Percentiles rank a stretch among this genome's conserved stretches.
phyloP scores from a whole-genome alignment of 2,113 vertebrate genomes.

The Herpetotheres cachinnans region DNA sequence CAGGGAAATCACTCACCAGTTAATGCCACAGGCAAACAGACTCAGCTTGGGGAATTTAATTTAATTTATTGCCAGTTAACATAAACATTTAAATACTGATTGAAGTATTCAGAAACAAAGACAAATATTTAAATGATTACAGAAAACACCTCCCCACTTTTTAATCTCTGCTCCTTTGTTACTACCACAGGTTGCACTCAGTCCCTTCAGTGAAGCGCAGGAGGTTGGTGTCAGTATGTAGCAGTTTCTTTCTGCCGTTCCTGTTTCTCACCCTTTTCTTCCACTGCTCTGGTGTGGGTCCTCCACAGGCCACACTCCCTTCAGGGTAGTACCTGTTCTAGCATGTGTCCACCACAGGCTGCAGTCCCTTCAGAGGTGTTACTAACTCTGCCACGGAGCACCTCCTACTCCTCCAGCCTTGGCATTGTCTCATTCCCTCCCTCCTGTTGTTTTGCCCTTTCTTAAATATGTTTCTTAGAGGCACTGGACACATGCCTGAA shows the following conservation, averaged over 20 bases:
- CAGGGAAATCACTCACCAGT: background rate
- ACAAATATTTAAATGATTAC: background rate
- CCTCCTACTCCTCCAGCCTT: background rate
- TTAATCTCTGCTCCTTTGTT: background rate
- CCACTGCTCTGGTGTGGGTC: background rate
- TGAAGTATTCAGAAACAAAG: background rate
- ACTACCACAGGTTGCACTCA: background rate
- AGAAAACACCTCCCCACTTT: background rate
- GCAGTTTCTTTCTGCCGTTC: background rate
- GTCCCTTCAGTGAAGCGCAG: background rate
- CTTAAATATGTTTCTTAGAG: background rate
- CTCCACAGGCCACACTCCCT: background rate
- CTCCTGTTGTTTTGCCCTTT: background rate
- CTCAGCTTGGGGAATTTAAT: background rate
- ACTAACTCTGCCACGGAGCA: background rate
- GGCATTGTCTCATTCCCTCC: background rate
- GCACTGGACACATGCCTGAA: background rate
- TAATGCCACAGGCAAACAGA: background rate
- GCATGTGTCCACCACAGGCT: fast-evolving
- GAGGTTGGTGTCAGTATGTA: background rate
- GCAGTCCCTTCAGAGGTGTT: fast-evolving
- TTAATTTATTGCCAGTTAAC: background rate
- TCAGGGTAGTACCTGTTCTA: too few relatives aligned
- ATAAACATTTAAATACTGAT: background rate
- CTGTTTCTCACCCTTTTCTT: background rate